These are phyloP conservation scores for Spisula solida DNA, from an alignment of 2,888 invertebrate species.

Conservation along the genomic window DNA sequence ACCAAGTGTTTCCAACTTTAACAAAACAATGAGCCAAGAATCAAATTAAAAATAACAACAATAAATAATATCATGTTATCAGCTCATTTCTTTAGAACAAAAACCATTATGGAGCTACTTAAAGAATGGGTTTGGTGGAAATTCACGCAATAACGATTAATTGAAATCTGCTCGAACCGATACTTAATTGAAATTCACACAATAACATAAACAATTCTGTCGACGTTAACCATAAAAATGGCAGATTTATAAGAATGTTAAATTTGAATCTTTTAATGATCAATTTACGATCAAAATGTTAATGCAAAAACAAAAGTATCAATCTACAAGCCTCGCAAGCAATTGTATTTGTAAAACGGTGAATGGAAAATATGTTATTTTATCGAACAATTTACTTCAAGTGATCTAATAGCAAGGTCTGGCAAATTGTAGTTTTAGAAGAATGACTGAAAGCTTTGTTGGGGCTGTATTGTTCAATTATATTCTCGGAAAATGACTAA, in stretches of 20 bases:
- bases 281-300: too few relatives aligned
- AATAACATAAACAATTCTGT: not conserved
- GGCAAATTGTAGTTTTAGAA: not conserved
- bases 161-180: not conserved
- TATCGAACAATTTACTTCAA: too few relatives aligned
- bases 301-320: too few relatives aligned
- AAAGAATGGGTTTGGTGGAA: not conserved
- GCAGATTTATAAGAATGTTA: not conserved
- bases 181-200: not conserved
- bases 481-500: not conserved
- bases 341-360: too few relatives aligned
- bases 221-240: not conserved
- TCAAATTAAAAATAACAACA: too few relatives aligned
- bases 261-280: too few relatives aligned
- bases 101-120: not conserved
- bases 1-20: too few relatives aligned
- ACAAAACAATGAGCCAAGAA: too few relatives aligned
- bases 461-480: not conserved
- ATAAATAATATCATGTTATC: too few relatives aligned
- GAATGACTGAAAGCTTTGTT: not conserved
- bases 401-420: too few relatives aligned
- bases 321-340: too few relatives aligned
- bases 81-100: not conserved
- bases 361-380: too few relatives aligned
- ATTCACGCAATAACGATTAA: not conserved